Percentiles rank a stretch among this genome's conserved stretches.
phyloP scores from a whole-genome alignment of 2,797 vertebrate species.

The Tapirus indicus region DNA sequence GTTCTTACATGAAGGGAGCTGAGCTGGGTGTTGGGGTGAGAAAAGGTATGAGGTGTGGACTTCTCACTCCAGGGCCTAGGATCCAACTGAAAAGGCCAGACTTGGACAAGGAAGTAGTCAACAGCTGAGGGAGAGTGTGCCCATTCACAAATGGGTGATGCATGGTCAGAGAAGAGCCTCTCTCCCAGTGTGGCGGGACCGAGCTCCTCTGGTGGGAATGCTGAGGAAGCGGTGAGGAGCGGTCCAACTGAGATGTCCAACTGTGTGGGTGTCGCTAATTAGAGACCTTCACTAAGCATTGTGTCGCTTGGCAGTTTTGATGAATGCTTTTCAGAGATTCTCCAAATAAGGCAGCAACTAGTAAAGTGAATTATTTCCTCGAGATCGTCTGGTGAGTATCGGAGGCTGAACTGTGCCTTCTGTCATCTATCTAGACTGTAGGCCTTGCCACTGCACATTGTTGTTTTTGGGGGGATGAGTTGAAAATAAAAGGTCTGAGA shows the following conservation, averaged over 20 bases:
- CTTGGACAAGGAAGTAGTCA: no score
- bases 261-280: neutral
- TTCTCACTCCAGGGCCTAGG: neutral
- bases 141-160: fast-evolving
- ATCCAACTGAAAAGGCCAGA: neutral
- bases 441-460: neutral
- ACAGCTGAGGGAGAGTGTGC: fast-evolving
- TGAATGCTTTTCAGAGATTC: neutral
- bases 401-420: neutral
- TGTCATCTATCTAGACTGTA: neutral
- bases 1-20: neutral
- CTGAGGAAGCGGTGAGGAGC: neutral
- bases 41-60: neutral
- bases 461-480: neutral
- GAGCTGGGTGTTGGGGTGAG: neutral
- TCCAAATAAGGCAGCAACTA: neutral
- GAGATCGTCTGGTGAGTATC: neutral
- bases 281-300: neutral
- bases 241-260: no score
- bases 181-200: no score
- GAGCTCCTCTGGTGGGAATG: no score
- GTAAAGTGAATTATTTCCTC: neutral
- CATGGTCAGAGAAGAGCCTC: neutral
- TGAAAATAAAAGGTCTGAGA: conserved; percentile 35
- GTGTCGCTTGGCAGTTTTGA: neutral